A percentile compares a stretch with the other conserved stretches of the same genome.
Conservation (phyloP, 2,888 invertebrate genomes). For the Pteria penguin region DNA sequence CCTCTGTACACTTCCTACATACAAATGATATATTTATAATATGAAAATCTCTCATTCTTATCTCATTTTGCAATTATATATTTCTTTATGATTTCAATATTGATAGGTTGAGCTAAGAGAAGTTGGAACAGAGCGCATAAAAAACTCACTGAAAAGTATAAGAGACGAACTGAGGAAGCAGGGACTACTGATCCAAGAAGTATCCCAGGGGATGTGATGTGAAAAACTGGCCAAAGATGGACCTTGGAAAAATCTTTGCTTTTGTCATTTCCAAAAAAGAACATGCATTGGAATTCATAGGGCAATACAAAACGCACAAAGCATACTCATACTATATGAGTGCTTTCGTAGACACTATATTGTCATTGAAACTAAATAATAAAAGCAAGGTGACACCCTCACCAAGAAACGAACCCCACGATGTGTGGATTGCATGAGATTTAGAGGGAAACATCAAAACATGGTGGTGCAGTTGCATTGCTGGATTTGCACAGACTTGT, state of each 20-base stretch:
- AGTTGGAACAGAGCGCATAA: background rate
- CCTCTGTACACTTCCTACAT: too few species aligned
- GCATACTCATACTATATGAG: constrained; percentile 23
- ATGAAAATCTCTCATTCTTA: too few species aligned
- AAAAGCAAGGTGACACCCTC: constrained; percentile 19
- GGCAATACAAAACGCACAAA: constrained; percentile 29
- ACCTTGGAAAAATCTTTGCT: constrained; percentile 28
- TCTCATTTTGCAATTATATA: too few species aligned
- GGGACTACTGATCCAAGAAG: background rate
- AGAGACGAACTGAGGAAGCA: constrained; percentile 1
- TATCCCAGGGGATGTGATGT: constrained; percentile 12
- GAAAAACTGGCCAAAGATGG: constrained; percentile 16
- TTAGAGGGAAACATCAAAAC: constrained; percentile 2
- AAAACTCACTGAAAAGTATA: background rate
- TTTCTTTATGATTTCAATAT: background rate
- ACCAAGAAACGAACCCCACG: constrained; percentile 28
- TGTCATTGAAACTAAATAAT: background rate
- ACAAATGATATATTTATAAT: too few species aligned
- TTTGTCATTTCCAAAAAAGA: constrained; percentile 15
- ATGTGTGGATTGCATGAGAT: constrained; percentile 12
- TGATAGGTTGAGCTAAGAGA: background rate
- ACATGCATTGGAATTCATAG: constrained; percentile 16
- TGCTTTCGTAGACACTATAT: constrained; percentile 21
- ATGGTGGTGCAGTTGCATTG: constrained; percentile 33
- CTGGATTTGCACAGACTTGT: constrained; percentile 2